phyloP scores from a whole-genome alignment of 2,113 vertebrate species.

The Sprattus sprattus region DNA sequence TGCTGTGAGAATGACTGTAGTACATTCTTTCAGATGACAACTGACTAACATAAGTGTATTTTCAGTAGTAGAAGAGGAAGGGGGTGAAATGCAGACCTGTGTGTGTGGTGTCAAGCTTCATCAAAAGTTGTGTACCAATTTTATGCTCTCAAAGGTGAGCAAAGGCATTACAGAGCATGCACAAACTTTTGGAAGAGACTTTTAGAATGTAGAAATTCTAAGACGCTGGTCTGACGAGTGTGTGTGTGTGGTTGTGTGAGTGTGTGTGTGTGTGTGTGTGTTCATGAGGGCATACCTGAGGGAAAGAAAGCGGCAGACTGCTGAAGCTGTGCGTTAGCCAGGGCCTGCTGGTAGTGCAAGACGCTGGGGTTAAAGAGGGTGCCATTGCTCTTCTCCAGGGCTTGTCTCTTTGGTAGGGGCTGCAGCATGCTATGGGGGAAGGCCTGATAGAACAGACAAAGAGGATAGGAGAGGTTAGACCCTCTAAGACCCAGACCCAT shows the following conservation, averaged over 20 bases:
- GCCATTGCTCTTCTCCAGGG: conserved; percentile 94
- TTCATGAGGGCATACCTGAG: conserved; percentile 78
- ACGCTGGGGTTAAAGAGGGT: conserved; percentile 93
- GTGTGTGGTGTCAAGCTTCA: not conserved
- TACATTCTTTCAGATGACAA: not conserved
- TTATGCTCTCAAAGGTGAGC: not conserved
- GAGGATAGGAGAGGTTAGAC: conserved; percentile 46
- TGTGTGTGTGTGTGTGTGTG: conserved; percentile 22
- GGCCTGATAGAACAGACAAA: conserved; percentile 74
- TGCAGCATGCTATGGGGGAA: conserved; percentile 96
- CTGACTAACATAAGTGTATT: not conserved
- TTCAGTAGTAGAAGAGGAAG: not conserved
- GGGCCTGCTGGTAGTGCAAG: conserved; percentile 98
- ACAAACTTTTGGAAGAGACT: not conserved
- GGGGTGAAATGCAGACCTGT: not conserved
- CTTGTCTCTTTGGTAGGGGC: conserved; percentile 98
- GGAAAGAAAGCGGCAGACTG: conserved; percentile 91
- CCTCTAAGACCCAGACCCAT: not conserved
- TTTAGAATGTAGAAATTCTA: not conserved
- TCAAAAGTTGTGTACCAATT: not conserved
- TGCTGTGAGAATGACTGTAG: not conserved
- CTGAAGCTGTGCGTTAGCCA: conserved; percentile 91
- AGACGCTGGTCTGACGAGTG: not conserved
- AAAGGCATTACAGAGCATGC: not conserved
- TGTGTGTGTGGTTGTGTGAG: conserved; percentile 21